A percentile compares a stretch with the other conserved stretches of the same genome.
phyloP scores from a whole-genome alignment of 2,888 invertebrate genomes.

The Chrysopilus asiliformis region DNA sequence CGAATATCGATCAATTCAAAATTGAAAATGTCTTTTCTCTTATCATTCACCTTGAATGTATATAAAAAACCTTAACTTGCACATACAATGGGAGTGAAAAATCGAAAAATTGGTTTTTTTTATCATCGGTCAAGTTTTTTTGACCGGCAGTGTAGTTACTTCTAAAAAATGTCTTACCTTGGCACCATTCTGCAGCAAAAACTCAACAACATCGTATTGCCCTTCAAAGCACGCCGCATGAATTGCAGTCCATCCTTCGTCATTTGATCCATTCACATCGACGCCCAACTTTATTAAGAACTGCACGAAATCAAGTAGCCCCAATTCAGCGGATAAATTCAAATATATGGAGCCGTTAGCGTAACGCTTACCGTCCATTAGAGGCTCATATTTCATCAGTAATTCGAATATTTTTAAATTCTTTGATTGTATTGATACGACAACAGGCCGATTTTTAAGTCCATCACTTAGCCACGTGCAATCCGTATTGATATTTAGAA shows the following conservation, averaged over 20 bases:
- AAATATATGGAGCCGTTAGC: neutral
- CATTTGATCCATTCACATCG: conserved; percentile 4
- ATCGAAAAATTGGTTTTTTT: too few relatives aligned
- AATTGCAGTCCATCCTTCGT: conserved; percentile 1
- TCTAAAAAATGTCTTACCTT: too few relatives aligned
- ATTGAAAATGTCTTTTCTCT: too few relatives aligned
- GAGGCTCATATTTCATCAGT: neutral
- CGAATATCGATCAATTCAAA: too few relatives aligned
- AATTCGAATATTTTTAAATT: neutral
- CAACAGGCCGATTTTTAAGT: too few relatives aligned
- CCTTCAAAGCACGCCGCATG: conserved; percentile 2
- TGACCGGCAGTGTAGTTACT: too few relatives aligned
- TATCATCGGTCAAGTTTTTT: too few relatives aligned
- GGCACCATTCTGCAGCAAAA: too few relatives aligned
- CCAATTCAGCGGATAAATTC: neutral
- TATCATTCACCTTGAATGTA: too few relatives aligned
- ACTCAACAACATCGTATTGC: neutral
- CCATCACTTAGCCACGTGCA: too few relatives aligned
- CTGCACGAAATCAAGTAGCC: neutral
- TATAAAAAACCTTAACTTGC: too few relatives aligned
- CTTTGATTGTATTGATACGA: neutral
- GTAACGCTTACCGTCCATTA: neutral
- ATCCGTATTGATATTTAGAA: neutral
- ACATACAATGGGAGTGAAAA: too few relatives aligned
- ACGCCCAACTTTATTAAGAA: conserved; percentile 4